These are phyloP conservation scores for Aphelocoma coerulescens DNA, from an alignment of 2,113 vertebrate genomes.

Conservation along the genomic window DNA sequence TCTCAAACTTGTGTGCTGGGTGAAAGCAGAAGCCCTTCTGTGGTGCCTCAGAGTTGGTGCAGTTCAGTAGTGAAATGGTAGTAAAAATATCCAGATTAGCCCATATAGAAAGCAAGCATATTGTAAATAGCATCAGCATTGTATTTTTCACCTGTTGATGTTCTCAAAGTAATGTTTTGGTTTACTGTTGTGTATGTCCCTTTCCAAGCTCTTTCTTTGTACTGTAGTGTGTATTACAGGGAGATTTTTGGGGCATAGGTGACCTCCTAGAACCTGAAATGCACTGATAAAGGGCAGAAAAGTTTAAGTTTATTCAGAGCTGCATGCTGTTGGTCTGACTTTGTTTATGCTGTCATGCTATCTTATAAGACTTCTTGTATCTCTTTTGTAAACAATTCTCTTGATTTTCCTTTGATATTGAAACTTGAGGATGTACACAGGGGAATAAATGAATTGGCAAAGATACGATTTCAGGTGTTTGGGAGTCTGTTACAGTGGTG, in stretches of 20 bases:
- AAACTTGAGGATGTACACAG: neutral
- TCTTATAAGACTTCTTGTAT: neutral
- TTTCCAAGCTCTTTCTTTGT: neutral
- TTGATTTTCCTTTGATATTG: neutral
- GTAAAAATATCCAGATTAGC: neutral
- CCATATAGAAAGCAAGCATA: neutral
- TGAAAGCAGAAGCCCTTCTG: neutral
- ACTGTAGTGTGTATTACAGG: neutral
- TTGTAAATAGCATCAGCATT: neutral
- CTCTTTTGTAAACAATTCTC: neutral
- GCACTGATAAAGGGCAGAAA: neutral
- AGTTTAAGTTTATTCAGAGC: neutral
- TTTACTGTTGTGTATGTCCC: neutral
- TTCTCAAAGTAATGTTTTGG: neutral
- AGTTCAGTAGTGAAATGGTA: neutral
- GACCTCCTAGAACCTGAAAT: neutral
- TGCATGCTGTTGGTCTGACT: neutral
- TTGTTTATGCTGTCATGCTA: rapidly evolving
- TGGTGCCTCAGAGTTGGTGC: rapidly evolving
- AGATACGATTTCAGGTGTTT: rapidly evolving
- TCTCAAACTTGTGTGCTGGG: neutral
- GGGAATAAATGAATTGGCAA: neutral
- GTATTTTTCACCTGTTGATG: neutral
- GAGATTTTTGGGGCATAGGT: neutral
- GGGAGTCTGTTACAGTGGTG: neutral